phyloP scores from a whole-genome alignment of 2,113 vertebrate genomes.

The Brienomyrus brachyistius region DNA sequence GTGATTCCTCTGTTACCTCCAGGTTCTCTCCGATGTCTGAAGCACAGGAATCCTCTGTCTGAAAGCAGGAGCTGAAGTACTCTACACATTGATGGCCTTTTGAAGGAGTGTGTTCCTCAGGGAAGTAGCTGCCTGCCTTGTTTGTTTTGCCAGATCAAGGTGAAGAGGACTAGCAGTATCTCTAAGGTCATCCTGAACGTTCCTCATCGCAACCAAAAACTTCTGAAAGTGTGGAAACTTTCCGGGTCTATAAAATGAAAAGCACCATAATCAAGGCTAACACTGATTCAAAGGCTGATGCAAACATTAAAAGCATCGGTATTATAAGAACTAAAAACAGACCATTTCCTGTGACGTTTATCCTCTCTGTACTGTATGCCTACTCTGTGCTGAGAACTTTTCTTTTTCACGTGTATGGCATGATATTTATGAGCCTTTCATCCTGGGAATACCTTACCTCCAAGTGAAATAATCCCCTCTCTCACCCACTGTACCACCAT shows the following conservation, averaged over 20 bases:
- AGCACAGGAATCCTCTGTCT: conserved; percentile 37
- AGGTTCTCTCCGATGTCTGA: conserved; percentile 18
- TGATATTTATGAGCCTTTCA: neutral
- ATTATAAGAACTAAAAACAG: neutral
- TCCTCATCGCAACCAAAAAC: neutral
- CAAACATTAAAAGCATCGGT: neutral
- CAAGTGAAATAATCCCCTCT: neutral
- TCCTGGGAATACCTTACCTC: neutral
- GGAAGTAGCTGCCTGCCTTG: neutral
- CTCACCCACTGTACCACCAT: neutral
- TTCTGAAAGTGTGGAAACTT: neutral
- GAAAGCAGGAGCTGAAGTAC: conserved; percentile 36
- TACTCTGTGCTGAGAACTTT: neutral
- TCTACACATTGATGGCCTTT: conserved; percentile 25
- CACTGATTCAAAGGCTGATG: neutral
- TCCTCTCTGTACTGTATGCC: neutral
- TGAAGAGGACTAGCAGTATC: neutral
- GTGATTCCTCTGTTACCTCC: neutral
- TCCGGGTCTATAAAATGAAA: neutral
- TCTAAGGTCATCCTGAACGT: neutral
- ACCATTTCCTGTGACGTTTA: neutral
- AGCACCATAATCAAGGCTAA: neutral
- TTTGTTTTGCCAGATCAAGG: conserved; percentile 7
- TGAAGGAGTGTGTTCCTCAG: neutral
- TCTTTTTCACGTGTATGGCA: neutral